These are phyloP conservation scores for Cheilosia vulpina DNA, from an alignment of 2,888 invertebrate species.

Conservation along the genomic window DNA sequence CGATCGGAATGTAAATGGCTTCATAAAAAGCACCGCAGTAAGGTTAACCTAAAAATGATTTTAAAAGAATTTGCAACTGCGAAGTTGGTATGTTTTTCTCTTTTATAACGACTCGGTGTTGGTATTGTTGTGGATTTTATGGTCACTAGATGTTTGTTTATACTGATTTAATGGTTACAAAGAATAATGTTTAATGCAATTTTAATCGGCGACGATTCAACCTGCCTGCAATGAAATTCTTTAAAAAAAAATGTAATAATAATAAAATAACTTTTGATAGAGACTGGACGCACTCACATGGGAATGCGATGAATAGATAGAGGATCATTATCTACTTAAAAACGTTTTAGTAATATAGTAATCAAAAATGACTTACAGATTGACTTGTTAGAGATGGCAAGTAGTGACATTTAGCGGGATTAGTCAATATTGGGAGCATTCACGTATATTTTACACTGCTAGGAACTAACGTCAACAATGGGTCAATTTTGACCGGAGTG, in stretches of 20 bases:
- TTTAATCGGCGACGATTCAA: slow-evolving; percentile 68
- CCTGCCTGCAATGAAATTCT: slow-evolving; percentile 54
- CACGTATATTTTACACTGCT: too few species aligned
- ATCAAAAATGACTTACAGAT: too few species aligned
- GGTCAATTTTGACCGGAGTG: too few species aligned
- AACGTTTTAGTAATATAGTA: slow-evolving; percentile 4
- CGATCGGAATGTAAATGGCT: slow-evolving; percentile 70
- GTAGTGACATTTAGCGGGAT: too few species aligned
- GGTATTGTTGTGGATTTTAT: slow-evolving; percentile 59
- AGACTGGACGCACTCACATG: slow-evolving; percentile 4
- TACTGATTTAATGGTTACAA: slow-evolving; percentile 57
- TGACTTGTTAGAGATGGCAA: too few species aligned
- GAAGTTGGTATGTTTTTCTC: slow-evolving; percentile 48
- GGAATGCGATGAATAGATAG: slow-evolving; percentile 37
- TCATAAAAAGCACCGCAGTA: slow-evolving; percentile 55
- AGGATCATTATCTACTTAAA: background rate
- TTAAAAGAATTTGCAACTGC: slow-evolving; percentile 68
- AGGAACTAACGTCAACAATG: too few species aligned
- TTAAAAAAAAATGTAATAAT: background rate
- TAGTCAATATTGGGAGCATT: too few species aligned
- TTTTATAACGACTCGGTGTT: slow-evolving; percentile 18
- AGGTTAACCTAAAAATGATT: slow-evolving; percentile 62
- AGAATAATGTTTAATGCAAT: slow-evolving; percentile 58
- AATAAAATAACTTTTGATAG: slow-evolving; percentile 61
- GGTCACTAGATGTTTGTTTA: slow-evolving; percentile 50